Percentiles rank a stretch among this genome's conserved stretches.
phyloP scores from a whole-genome alignment of 23 tunicate genomes.

The Corella eumyota region DNA sequence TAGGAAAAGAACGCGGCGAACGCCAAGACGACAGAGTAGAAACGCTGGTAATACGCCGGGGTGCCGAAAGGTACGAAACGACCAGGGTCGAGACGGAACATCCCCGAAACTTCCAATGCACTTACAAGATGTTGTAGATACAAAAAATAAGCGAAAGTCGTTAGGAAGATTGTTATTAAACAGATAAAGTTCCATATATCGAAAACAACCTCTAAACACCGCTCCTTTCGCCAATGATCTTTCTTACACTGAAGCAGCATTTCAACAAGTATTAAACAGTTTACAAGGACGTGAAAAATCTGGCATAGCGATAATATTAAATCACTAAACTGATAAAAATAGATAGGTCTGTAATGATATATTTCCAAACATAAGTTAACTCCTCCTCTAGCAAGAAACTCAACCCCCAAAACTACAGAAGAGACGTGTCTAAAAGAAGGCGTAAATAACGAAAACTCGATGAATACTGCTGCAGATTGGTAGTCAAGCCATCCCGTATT shows the following conservation, averaged over 20 bases:
- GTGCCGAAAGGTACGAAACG: slow-evolving; percentile 24
- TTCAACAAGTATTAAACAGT: slow-evolving; percentile 5
- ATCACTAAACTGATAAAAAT: slow-evolving; percentile 32
- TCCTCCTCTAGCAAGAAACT: slow-evolving; percentile 31
- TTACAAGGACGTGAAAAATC: slow-evolving; percentile 14
- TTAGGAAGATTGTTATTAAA: background rate
- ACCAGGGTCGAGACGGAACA: slow-evolving; percentile 30
- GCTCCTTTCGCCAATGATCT: slow-evolving; percentile 28
- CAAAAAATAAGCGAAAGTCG: slow-evolving; percentile 27
- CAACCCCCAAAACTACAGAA: slow-evolving; percentile 22
- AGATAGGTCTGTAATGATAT: slow-evolving; percentile 25
- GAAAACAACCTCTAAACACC: slow-evolving; percentile 7
- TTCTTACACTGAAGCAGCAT: slow-evolving; percentile 23
- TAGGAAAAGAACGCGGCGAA: slow-evolving; percentile 35
- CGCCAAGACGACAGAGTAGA: slow-evolving; percentile 9
- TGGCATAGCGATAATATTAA: slow-evolving; percentile 18
- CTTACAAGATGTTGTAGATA: slow-evolving; percentile 11
- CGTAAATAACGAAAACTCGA: slow-evolving; percentile 29
- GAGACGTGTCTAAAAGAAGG: slow-evolving; percentile 19
- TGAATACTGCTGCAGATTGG: slow-evolving; percentile 37
- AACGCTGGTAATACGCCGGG: slow-evolving; percentile 14
- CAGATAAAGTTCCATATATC: slow-evolving; percentile 38
- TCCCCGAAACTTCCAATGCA: background rate
- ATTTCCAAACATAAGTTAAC: slow-evolving; percentile 16
- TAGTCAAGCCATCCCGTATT: slow-evolving; percentile 42